phyloP scores from a whole-genome alignment of 1,140 invertebrate species.

The Chironomus tepperi region DNA sequence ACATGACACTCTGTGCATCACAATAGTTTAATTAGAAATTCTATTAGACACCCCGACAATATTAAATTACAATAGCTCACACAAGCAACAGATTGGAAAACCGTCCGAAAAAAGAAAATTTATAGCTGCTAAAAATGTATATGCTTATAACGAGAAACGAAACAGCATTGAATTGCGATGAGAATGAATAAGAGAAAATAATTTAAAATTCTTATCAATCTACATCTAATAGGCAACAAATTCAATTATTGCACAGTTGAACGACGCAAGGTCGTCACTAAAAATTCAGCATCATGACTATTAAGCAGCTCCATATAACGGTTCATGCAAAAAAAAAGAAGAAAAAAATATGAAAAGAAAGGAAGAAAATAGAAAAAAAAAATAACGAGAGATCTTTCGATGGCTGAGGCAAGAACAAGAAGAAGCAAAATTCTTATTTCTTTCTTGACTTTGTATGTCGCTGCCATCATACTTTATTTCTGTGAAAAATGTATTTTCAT shows the following conservation, averaged over 20 bases:
- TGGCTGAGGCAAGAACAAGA: background rate
- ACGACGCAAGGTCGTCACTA: conserved; percentile 11
- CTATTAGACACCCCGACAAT: too few species aligned
- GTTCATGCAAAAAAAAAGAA: background rate
- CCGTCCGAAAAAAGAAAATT: background rate
- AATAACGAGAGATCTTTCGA: background rate
- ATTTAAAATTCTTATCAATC: conserved; percentile 15
- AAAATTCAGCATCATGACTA: conserved; percentile 13
- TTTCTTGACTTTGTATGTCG: background rate
- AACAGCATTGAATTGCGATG: background rate
- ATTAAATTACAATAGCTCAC: too few species aligned
- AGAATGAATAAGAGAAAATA: conserved; percentile 12
- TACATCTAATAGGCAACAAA: conserved; percentile 10
- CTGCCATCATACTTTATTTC: too few species aligned
- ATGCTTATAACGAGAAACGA: background rate
- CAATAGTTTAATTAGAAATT: too few species aligned
- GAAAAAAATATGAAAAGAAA: background rate
- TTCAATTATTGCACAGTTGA: conserved; percentile 8
- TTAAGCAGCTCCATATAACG: background rate
- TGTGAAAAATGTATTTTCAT: conserved; percentile 18
- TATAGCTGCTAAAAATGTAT: background rate
- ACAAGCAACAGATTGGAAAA: background rate
- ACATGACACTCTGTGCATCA: too few species aligned
- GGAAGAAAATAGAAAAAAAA: conserved; percentile 1
- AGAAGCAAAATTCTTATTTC: conserved; percentile 12